Evolutionary conservation across 2,797 vertebrate genomes (phyloP), one percentile per base, ranked within the genome.

Genomic region (Oryzias sinensis): DNA sequence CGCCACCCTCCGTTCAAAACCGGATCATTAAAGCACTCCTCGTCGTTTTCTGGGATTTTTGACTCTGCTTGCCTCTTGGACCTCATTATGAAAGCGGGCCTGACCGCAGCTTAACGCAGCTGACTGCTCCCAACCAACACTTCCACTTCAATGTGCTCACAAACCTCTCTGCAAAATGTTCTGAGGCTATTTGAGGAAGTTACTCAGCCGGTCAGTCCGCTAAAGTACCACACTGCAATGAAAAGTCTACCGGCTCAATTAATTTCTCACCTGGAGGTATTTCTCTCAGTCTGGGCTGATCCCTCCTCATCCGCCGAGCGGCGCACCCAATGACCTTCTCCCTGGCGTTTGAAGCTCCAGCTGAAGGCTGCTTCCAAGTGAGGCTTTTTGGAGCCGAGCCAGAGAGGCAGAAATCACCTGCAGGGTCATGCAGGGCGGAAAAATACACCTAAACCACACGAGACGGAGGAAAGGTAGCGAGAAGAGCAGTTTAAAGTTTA

Each of bases 11-110:
- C 43, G 76, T 81, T 74, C 18, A 72, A 65, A 83, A 84, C 72
- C 72, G 79, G 74, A 74, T 82, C 61, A 87, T 87, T 81, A 78
- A 83, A 87, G 81, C 78, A 83, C 81, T 83, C 79, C 82, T 88
- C 80, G 82, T 79, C 82, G 83, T 84, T 86, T 81, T 62, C 81
- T 69, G 63, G 15, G 62, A 77, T 84, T 83, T 65, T 74, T 17
- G n/a, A 82, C 75, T 71, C 75, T 14, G 64, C 67, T 68, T 47
- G 63, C 70, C 72, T 68, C 20, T 42, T 53, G 70, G 65, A 64
- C 56, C 63, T 29, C 59, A 58, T 80, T 72, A 74, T 77, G 68
- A 51, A 78, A 87, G 69, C 65, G 56, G 71, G 59, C 54, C 61
- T 22, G 77, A 73, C 63, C 68, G 76, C 51, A 42, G 73, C 66